These are phyloP conservation scores for Drosophila sturtevanti DNA, from an alignment of 1,140 invertebrate species.

Conservation along the genomic window DNA sequence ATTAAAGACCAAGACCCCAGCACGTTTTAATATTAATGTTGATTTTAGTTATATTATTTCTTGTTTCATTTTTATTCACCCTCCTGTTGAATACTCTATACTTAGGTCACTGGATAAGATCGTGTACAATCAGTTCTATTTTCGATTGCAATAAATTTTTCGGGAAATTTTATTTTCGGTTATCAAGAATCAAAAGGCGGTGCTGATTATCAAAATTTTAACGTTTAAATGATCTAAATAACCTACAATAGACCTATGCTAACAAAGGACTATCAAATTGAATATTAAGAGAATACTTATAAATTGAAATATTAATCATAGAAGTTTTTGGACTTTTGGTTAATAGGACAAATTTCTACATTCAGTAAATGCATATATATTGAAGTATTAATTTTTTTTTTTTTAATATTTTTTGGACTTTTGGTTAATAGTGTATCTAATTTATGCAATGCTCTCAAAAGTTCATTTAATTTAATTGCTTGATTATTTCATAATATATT, in stretches of 20 bases:
- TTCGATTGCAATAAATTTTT: neutral
- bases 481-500: constrained; percentile 70
- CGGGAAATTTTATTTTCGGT: neutral
- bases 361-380: no score
- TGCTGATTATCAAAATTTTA: neutral
- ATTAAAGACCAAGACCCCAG: constrained; percentile 45
- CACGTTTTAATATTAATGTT: constrained; percentile 45
- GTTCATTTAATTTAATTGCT: constrained; percentile 25
- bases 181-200: neutral
- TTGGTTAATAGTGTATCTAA: constrained; percentile 27
- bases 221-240: neutral
- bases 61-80: neutral
- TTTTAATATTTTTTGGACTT: no score
- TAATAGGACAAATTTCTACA: constrained; percentile 5
- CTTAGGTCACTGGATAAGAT: neutral
- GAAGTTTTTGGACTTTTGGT: no score
- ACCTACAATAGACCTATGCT: neutral
- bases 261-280: neutral
- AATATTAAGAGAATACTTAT: neutral
- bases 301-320: no score
- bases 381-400: no score
- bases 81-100: neutral
- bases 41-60: constrained; percentile 12
- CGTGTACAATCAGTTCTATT: neutral
- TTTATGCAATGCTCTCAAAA: neutral